A percentile compares a stretch with the other conserved stretches of the same genome.
These are phyloP conservation scores for Pelvicachromis taeniatus DNA, from an alignment of 2,113 vertebrate species.

Conservation along the genomic window DNA sequence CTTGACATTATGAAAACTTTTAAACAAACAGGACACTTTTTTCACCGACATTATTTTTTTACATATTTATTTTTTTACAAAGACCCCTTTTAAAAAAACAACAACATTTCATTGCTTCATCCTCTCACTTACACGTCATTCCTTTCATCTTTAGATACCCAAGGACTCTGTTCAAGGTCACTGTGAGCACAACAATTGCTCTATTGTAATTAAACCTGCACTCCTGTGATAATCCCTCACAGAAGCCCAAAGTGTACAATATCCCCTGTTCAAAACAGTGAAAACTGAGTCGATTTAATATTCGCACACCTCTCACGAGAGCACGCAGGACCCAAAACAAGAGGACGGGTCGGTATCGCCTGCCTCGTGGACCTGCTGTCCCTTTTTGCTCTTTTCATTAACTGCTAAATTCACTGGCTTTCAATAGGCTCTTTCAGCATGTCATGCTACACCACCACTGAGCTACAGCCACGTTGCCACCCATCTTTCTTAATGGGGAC, in stretches of 20 bases:
- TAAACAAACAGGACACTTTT: not conserved
- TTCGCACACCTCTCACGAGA: not conserved
- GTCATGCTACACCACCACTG: constrained; percentile 66
- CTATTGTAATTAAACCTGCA: not conserved
- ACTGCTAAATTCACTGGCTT: constrained; percentile 47
- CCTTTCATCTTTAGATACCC: not conserved
- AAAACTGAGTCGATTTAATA: not conserved
- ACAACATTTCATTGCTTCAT: not conserved
- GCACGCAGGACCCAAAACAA: not conserved
- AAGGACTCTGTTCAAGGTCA: constrained; percentile 26
- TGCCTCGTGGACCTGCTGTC: constrained; percentile 19
- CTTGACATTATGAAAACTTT: not conserved
- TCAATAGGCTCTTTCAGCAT: constrained; percentile 68
- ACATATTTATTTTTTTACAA: not conserved
- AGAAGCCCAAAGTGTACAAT: not conserved
- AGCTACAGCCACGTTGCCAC: constrained; percentile 56
- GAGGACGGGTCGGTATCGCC: constrained; percentile 38
- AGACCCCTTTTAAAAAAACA: not conserved
- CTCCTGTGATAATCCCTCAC: not conserved
- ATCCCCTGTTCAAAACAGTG: not conserved
- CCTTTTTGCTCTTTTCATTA: constrained; percentile 46
- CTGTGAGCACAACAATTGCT: not conserved
- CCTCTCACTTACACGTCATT: not conserved
- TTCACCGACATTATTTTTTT: not conserved
- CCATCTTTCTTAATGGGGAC: constrained; percentile 72